phyloP scores from a whole-genome alignment of 2,113 vertebrate species.

The Semnornis frantzii region DNA sequence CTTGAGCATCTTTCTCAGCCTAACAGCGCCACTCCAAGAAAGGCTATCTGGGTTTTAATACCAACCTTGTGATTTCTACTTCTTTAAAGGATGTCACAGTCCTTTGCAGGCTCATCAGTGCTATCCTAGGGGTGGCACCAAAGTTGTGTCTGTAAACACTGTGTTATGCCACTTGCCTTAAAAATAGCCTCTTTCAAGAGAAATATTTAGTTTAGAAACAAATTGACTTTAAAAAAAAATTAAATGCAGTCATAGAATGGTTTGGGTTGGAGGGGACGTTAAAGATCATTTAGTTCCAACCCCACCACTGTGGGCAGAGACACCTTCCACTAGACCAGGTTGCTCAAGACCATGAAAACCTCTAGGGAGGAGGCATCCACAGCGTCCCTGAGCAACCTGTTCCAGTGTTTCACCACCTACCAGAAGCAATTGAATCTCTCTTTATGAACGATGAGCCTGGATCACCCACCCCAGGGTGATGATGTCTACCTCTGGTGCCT shows the following conservation, averaged over 20 bases:
- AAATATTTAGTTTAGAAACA: background rate
- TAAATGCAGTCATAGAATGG: no score
- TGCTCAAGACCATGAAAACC: no score
- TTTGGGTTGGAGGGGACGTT: no score
- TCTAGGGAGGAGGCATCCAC: no score
- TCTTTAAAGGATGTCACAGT: background rate
- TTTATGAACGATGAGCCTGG: background rate
- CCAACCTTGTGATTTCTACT: background rate
- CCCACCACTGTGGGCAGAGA: no score
- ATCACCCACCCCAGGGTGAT: background rate
- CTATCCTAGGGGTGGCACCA: background rate
- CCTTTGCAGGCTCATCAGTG: background rate
- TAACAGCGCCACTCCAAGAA: background rate
- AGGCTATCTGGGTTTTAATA: background rate
- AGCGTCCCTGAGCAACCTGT: no score
- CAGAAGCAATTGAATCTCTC: background rate
- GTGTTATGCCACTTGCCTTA: accelerated
- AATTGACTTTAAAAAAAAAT: background rate
- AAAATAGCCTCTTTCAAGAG: background rate
- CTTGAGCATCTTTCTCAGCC: background rate
- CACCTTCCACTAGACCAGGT: no score
- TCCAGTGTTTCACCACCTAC: no score
- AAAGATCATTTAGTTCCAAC: no score
- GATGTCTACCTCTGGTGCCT: accelerated
- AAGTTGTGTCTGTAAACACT: background rate